Conservation (phyloP, 2,113 vertebrate species). For the Setophaga petechia region DNA sequence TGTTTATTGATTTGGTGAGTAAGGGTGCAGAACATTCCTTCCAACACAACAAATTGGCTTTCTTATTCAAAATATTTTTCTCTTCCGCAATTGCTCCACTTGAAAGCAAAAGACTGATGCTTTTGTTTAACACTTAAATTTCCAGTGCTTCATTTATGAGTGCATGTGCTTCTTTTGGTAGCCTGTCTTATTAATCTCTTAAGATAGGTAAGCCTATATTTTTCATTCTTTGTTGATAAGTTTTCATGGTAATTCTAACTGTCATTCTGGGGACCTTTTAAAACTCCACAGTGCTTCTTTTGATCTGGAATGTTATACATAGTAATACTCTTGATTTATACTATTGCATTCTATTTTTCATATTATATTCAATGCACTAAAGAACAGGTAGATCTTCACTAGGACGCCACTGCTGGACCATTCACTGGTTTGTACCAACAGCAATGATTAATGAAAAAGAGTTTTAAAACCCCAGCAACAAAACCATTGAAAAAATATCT, state of each 20-base stretch:
- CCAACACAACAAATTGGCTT: background rate
- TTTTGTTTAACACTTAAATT: background rate
- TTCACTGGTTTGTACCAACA: background rate
- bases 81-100: background rate
- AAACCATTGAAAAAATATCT: accelerated
- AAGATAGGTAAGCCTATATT: background rate
- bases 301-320: background rate
- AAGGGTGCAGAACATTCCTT: background rate
- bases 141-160: background rate
- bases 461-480: background rate
- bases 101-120: background rate
- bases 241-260: background rate
- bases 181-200: background rate
- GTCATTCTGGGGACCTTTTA: background rate
- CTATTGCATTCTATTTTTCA: background rate
- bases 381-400: background rate
- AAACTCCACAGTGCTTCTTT: background rate
- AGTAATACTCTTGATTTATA: background rate
- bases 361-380: background rate
- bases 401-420: background rate
- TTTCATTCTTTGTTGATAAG: background rate
- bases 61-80: background rate
- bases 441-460: background rate
- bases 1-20: background rate
- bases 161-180: background rate